Evolutionary conservation across 2,888 invertebrate species (phyloP).

Genomic region (Drosophila mettleri): DNA sequence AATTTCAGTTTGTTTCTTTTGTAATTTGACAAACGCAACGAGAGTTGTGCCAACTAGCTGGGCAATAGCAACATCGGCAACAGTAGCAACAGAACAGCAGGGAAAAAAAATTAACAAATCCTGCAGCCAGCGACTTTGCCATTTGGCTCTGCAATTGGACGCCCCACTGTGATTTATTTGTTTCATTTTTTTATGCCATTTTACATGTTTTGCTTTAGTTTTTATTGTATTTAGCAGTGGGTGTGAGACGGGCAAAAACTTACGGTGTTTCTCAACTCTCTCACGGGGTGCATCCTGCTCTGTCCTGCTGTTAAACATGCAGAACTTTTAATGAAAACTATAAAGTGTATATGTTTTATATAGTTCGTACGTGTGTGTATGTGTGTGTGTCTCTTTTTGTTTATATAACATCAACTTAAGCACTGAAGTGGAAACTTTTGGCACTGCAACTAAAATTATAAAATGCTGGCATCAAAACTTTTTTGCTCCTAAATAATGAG

Average conservation of each 20-base stretch:
- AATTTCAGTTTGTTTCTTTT: constrained; percentile 19
- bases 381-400: constrained; percentile 11
- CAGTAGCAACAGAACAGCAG: constrained; percentile 20
- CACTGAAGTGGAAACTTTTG: constrained; percentile 44
- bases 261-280: constrained; percentile 11
- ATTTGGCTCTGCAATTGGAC: constrained; percentile 47
- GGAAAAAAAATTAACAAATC: constrained; percentile 68
- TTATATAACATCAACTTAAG: constrained; percentile 19
- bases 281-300: not conserved
- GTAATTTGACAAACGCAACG: constrained; percentile 31
- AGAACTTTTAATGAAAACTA: constrained; percentile 71
- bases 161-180: constrained; percentile 28
- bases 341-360: constrained; percentile 29
- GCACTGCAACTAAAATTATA: constrained; percentile 62
- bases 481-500: constrained; percentile 20
- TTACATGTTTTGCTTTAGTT: constrained; percentile 1
- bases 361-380: constrained; percentile 15
- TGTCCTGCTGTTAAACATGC: constrained; percentile 19
- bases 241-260: constrained; percentile 32
- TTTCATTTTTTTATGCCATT: constrained; percentile 5
- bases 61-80: constrained; percentile 31
- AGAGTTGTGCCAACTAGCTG: constrained; percentile 34
- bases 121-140: constrained; percentile 49
- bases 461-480: constrained; percentile 46
- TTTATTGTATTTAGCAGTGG: constrained; percentile 36